Percentiles rank a stretch among this genome's conserved stretches.
These are phyloP conservation scores for Anthophora plumipes DNA, from an alignment of 2,888 invertebrate genomes.

Conservation along the genomic window DNA sequence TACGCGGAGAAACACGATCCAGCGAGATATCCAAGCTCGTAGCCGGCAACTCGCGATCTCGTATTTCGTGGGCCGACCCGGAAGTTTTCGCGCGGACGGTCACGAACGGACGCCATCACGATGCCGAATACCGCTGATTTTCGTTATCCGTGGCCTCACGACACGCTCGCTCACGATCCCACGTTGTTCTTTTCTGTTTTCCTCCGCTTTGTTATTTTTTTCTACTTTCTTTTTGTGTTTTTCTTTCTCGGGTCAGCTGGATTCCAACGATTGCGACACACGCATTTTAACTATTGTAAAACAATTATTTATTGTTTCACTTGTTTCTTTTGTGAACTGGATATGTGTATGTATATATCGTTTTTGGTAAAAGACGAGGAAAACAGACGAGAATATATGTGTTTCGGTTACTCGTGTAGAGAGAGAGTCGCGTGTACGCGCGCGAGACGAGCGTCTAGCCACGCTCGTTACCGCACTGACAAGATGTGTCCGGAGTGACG, in stretches of 20 bases:
- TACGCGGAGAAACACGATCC: constrained; percentile 43
- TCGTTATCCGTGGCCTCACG: constrained; percentile 33
- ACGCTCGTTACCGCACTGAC: constrained; percentile 27
- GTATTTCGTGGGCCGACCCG: constrained; percentile 58
- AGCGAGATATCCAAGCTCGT: constrained; percentile 38
- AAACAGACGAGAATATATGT: no score
- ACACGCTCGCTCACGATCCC: constrained; percentile 39
- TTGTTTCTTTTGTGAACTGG: neutral
- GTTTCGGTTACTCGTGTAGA: no score
- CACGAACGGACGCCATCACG: constrained; percentile 58
- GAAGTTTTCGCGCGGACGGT: constrained; percentile 52
- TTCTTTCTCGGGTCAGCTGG: no score
- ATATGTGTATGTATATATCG: no score
- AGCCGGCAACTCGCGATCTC: constrained; percentile 48
- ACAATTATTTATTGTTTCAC: neutral
- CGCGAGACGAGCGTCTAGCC: constrained; percentile 23
- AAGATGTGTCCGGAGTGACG: constrained; percentile 36
- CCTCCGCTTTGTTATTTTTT: no score
- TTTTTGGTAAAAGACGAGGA: no score
- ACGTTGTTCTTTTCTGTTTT: constrained; percentile 9
- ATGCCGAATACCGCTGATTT: constrained; percentile 52
- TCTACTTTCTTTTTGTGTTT: no score
- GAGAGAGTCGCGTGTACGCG: constrained; percentile 3
- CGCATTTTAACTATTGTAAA: constrained; percentile 11
- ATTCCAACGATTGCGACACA: constrained; percentile 7